Conservation (phyloP, 2,888 invertebrate genomes). For the Uloborus plumipes region DNA sequence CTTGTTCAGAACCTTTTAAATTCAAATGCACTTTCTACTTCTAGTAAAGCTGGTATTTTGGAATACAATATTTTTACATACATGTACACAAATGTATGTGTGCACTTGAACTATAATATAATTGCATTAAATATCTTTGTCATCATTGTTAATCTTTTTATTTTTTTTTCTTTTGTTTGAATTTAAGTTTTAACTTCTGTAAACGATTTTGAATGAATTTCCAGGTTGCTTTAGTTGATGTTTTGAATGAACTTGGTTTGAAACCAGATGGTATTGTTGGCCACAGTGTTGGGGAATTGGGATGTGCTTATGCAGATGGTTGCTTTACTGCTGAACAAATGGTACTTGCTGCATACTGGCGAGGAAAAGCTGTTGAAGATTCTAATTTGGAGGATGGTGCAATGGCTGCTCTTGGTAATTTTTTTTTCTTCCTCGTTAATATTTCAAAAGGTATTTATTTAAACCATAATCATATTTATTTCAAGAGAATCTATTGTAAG, state of each 20-base stretch:
- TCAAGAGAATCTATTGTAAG: neutral
- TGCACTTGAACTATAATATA: no score
- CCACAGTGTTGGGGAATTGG: slow-evolving; percentile 94
- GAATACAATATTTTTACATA: no score
- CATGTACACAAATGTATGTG: no score
- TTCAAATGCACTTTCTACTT: no score
- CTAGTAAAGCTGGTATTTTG: no score
- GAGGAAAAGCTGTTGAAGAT: slow-evolving; percentile 84
- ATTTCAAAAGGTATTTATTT: no score
- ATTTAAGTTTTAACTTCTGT: no score
- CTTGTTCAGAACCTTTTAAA: no score
- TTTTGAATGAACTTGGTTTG: slow-evolving; percentile 81
- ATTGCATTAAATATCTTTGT: no score
- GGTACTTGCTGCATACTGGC: slow-evolving; percentile 92
- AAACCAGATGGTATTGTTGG: slow-evolving; percentile 95
- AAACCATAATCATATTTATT: neutral
- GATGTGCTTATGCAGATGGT: slow-evolving; percentile 97
- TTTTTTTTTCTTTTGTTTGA: no score
- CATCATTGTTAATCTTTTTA: no score
- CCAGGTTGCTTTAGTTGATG: slow-evolving; percentile 91
- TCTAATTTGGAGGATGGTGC: slow-evolving; percentile 81
- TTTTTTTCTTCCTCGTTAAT: neutral
- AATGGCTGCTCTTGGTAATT: slow-evolving; percentile 90
- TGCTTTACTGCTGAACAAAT: slow-evolving; percentile 95
- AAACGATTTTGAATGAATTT: neutral